Evolutionary conservation across 2,113 vertebrate genomes (phyloP).

Genomic region (Ptilorrhoa leucosticta): DNA sequence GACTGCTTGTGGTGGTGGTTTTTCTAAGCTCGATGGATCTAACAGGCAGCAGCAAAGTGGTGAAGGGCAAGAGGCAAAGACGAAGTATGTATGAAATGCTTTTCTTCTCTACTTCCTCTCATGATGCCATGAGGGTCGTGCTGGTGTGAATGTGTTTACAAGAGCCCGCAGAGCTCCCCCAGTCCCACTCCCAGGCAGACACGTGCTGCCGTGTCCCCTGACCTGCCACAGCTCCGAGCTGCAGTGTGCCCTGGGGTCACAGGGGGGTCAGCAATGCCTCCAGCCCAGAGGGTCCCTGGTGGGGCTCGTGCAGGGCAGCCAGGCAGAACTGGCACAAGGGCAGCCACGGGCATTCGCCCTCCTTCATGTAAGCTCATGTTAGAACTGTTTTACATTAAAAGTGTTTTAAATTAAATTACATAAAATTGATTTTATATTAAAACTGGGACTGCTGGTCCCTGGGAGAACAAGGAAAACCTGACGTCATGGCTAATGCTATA

Average conservation of each 20-base stretch:
- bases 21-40: slow-evolving; percentile 91
- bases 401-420: neutral
- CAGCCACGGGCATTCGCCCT: neutral
- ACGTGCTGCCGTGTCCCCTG: neutral
- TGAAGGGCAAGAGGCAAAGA: slow-evolving; percentile 89
- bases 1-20: slow-evolving; percentile 89
- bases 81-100: slow-evolving; percentile 83
- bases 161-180: neutral
- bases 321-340: neutral
- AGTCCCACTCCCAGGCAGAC: neutral
- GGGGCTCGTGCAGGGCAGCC: neutral
- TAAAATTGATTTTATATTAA: slow-evolving; percentile 28
- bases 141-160: neutral
- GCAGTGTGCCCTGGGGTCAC: neutral
- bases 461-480: neutral
- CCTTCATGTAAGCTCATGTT: neutral
- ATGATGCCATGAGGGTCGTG: accelerated
- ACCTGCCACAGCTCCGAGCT: neutral
- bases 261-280: neutral
- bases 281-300: neutral
- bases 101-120: slow-evolving; percentile 6
- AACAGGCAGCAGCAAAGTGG: slow-evolving; percentile 78
- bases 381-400: slow-evolving; percentile 38
- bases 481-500: neutral
- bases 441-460: neutral